phyloP scores from a whole-genome alignment of 2,888 invertebrate species.

The Pimpla rufipes region DNA sequence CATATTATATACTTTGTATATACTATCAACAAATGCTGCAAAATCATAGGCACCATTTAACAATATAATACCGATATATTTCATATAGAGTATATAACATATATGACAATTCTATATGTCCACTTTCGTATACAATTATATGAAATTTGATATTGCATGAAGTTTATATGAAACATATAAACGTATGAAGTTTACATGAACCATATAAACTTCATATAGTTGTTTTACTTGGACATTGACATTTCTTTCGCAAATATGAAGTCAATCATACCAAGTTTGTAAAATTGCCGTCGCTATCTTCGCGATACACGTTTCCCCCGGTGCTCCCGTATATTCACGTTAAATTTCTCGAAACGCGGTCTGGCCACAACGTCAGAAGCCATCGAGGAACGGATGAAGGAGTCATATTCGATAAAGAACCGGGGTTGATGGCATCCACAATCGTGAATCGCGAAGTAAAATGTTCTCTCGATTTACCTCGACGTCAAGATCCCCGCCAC shows the following conservation, averaged over 20 bases:
- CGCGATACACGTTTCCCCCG: background rate
- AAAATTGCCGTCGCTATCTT: background rate
- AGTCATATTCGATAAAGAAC: conserved; percentile 2
- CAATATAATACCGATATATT: too few species aligned
- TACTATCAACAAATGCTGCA: too few species aligned
- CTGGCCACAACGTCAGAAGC: background rate
- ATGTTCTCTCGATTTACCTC: conserved; percentile 22
- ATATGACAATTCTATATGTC: too few species aligned
- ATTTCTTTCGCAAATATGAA: background rate
- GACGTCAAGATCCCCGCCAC: conserved; percentile 36
- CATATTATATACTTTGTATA: too few species aligned
- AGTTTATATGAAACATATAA: too few species aligned
- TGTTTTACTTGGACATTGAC: background rate
- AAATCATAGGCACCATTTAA: too few species aligned
- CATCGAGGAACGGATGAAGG: background rate
- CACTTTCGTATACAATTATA: too few species aligned
- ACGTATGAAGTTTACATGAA: too few species aligned
- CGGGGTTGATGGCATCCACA: background rate
- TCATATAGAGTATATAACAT: too few species aligned
- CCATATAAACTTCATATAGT: too few species aligned
- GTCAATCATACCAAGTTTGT: background rate
- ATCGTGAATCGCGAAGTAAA: background rate
- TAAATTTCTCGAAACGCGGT: background rate
- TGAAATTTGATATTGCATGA: too few species aligned
- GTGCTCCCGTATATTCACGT: background rate